Evolutionary conservation across 1,140 invertebrate species (phyloP).

Genomic region (Cherax destructor): DNA sequence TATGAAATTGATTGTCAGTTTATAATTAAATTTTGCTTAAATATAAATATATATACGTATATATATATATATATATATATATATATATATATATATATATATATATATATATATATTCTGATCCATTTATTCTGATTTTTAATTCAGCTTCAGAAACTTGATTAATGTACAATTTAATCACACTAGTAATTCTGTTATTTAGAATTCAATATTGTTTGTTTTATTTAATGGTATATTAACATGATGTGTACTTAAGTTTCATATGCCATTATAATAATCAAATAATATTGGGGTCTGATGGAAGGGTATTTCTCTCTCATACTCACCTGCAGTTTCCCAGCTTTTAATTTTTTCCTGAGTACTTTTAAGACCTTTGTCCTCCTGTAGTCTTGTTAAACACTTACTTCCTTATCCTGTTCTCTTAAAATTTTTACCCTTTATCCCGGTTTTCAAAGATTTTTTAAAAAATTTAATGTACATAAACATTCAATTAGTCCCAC

Average conservation of each 20-base stretch:
- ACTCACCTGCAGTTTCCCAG: slow-evolving; percentile 61
- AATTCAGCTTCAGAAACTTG: slow-evolving; percentile 23
- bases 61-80: background rate
- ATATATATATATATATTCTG: background rate
- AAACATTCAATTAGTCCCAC: slow-evolving; percentile 28
- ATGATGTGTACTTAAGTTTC: background rate
- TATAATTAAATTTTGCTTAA: background rate
- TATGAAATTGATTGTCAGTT: background rate
- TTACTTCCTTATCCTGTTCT: slow-evolving; percentile 64
- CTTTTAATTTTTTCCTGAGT: slow-evolving; percentile 44
- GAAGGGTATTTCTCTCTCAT: slow-evolving; percentile 70
- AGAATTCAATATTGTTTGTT: slow-evolving; percentile 58
- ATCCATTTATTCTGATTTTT: background rate
- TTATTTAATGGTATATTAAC: slow-evolving; percentile 59
- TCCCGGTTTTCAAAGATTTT: slow-evolving; percentile 34
- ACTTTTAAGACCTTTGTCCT: slow-evolving; percentile 53
- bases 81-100: background rate
- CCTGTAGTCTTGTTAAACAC: slow-evolving; percentile 65
- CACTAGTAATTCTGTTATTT: background rate
- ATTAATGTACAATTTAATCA: slow-evolving; percentile 32
- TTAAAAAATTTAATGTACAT: slow-evolving; percentile 60
- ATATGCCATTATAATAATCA: slow-evolving; percentile 58
- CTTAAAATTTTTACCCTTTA: slow-evolving; percentile 19
- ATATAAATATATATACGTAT: too few species aligned
- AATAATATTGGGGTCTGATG: slow-evolving; percentile 60